Conservation (phyloP, 2,888 invertebrate genomes). For the Cantharis rustica region DNA sequence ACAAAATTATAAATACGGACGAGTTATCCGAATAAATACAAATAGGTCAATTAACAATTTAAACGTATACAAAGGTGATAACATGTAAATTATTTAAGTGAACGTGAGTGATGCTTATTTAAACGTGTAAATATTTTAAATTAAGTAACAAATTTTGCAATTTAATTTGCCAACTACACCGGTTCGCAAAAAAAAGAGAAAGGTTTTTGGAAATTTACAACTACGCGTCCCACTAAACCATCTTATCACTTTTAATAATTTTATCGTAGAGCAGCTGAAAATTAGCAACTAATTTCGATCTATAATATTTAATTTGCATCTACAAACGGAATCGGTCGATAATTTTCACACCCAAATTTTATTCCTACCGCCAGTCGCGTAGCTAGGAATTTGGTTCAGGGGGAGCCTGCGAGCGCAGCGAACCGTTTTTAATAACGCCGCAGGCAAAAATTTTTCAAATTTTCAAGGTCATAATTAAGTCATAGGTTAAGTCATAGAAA, state of each 20-base stretch:
- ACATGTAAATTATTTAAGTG: not conserved
- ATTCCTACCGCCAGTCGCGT: too few relatives aligned
- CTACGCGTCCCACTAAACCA: not conserved
- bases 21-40: not conserved
- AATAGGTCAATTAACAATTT: slow-evolving; percentile 2
- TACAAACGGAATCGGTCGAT: too few relatives aligned
- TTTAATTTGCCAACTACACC: not conserved
- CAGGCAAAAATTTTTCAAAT: too few relatives aligned
- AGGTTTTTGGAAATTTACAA: not conserved
- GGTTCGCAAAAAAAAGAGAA: not conserved
- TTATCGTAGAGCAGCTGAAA: not conserved
- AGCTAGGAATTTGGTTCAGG: too few relatives aligned
- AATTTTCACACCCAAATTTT: too few relatives aligned
- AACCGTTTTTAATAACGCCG: too few relatives aligned
- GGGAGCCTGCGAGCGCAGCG: too few relatives aligned
- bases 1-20: not conserved
- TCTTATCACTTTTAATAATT: not conserved
- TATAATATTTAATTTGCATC: not conserved
- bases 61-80: not conserved
- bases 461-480: too few relatives aligned
- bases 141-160: slow-evolving; percentile 2
- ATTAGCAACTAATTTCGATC: not conserved
- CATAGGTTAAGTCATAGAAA: too few relatives aligned
- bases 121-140: not conserved
- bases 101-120: not conserved